Base-by-base conservation (phyloP, 2,113 vertebrate genomes). In the Empidonax alnorum region DNA sequence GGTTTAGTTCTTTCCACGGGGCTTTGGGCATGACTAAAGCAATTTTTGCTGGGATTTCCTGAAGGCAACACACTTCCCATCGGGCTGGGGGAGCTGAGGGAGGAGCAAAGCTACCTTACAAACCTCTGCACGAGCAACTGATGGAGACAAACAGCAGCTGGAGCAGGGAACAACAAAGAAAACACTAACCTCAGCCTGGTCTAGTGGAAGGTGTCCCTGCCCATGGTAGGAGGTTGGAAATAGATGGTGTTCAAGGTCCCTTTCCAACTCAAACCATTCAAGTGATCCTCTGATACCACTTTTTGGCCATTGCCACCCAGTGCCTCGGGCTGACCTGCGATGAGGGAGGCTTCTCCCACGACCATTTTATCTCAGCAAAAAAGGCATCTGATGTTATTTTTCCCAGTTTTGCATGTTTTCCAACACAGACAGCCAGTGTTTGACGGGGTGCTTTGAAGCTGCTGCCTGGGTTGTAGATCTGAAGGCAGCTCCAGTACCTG, bases 231-330 rank as follows among this genome's bases (percentile, higher is more conserved):
- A 27, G 6, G 0, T 2, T 35, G 76, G 37, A 14, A 23, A 46
- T 24, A n/a, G 52, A 3, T 30, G 46, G 8, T 22, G 20, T 61
- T 47, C 14, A 24, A 25, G 46, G 20, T 25, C 28, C 33, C 20
- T 61, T n/a, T n/a, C 46, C 39, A 52, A 33, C 59, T 59, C 68
- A 66, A 74, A 55, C n/a, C 47, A 41, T 41, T n/a, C 39, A 4
- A 4, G 5, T 17, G 53, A 22, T 18, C 39, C 52, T 14, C 0
- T 33, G 13, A 39, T 21, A 41, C 0, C 1, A 13, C 47, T 7
- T 50, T 19, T 23, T 73, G 52, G 10, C 39, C 58, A 28, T 31
- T 35, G 25, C 42, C 25, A 58, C 61, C 39, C 52, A n/a, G 39
- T 42, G 69, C 10, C 19, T 83, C 21, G 76, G 25, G 80, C 33